phyloP scores from a whole-genome alignment of 2,888 invertebrate genomes.

The Phortica magna region DNA sequence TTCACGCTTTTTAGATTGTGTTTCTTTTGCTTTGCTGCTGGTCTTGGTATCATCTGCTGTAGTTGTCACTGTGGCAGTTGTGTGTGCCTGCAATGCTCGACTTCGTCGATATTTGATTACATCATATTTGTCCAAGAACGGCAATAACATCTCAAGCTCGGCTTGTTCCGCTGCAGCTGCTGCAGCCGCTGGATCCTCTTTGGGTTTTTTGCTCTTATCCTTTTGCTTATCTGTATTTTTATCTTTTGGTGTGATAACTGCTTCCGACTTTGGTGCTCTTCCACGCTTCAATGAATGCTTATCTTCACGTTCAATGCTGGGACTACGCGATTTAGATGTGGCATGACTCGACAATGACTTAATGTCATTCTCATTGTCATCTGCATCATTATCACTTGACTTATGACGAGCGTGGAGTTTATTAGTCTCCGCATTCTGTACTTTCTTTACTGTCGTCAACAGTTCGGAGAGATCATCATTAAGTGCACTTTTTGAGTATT shows the following conservation, averaged over 20 bases:
- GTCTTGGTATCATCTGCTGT: constrained; percentile 56
- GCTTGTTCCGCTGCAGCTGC: constrained; percentile 70
- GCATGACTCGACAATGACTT: constrained; percentile 72
- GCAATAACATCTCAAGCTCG: constrained; percentile 74
- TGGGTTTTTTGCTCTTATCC: constrained; percentile 46
- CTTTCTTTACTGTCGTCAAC: constrained; percentile 72
- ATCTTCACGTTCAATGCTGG: constrained; percentile 47
- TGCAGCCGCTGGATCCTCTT: constrained; percentile 63
- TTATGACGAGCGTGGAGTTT: constrained; percentile 58
- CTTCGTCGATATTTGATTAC: constrained; percentile 82
- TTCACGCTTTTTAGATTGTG: constrained; percentile 52
- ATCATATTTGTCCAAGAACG: constrained; percentile 81
- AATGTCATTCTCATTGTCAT: constrained; percentile 69
- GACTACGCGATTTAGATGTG: constrained; percentile 53
- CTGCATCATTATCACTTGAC: constrained; percentile 45
- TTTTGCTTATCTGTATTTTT: not conserved
- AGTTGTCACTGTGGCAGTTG: constrained; percentile 75
- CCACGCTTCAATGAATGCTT: constrained; percentile 34
- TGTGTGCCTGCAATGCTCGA: constrained; percentile 79
- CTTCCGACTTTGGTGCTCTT: not conserved
- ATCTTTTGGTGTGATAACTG: constrained; percentile 42
- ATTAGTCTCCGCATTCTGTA: constrained; percentile 57
- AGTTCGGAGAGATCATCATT: constrained; percentile 75
- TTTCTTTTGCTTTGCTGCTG: constrained; percentile 57
- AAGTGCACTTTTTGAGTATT: constrained; percentile 78